Conservation (phyloP, 2,888 invertebrate species). For the Cheiracanthium punctorium region DNA sequence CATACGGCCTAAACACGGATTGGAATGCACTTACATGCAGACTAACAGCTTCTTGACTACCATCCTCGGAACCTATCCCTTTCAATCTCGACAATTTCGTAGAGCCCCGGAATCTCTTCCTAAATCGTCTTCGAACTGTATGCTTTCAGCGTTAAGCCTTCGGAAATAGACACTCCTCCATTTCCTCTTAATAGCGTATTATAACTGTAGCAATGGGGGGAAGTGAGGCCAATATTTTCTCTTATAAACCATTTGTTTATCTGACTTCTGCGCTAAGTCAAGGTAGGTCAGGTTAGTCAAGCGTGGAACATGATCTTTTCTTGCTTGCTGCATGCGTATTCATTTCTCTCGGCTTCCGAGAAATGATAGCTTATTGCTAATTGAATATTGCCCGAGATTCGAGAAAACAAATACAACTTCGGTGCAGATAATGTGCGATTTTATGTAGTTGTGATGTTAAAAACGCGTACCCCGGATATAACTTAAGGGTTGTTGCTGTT, state of each 20-base stretch:
- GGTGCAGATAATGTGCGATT: too few species aligned
- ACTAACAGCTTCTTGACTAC: not conserved
- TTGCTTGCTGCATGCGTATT: too few species aligned
- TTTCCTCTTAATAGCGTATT: not conserved
- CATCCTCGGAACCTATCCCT: not conserved
- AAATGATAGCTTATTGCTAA: not conserved
- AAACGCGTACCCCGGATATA: too few species aligned
- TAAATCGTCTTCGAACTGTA: too few species aligned
- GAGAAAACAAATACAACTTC: not conserved
- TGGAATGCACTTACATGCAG: too few species aligned
- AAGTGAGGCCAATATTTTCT: not conserved
- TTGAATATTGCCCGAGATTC: not conserved
- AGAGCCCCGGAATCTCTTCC: too few species aligned
- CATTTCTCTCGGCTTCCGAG: not conserved
- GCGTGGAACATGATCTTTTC: not conserved
- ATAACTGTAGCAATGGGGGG: not conserved
- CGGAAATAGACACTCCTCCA: not conserved
- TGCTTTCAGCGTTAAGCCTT: not conserved
- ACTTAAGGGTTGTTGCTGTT: too few species aligned
- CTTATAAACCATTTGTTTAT: not conserved
- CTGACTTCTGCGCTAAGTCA: not conserved
- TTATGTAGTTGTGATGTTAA: too few species aligned
- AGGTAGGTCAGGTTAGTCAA: not conserved
- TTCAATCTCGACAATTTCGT: not conserved
- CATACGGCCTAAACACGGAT: too few species aligned